phyloP scores from a whole-genome alignment of 2,797 vertebrate genomes.

The Ataeniobius toweri region DNA sequence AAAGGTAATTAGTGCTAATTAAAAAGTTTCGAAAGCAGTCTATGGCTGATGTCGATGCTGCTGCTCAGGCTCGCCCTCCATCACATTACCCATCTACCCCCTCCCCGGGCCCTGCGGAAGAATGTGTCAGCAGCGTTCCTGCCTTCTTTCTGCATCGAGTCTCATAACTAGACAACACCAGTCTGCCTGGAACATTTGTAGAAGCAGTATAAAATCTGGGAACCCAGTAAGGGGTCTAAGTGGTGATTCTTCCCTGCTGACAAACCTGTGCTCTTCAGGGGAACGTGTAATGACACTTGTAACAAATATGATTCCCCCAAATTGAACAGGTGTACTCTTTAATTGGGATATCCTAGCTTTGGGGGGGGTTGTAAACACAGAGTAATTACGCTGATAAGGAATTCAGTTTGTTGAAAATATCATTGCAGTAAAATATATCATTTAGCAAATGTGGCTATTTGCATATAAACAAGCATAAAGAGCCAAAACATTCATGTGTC shows the following conservation, averaged over 20 bases:
- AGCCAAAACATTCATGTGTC: slow-evolving; percentile 36
- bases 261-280: slow-evolving; percentile 71
- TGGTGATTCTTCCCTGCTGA: slow-evolving; percentile 57
- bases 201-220: slow-evolving; percentile 58
- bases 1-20: slow-evolving; percentile 99
- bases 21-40: slow-evolving; percentile 99
- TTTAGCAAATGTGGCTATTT: slow-evolving; percentile 53
- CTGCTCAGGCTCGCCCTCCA: slow-evolving; percentile 64
- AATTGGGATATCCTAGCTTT: slow-evolving; percentile 69
- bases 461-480: slow-evolving; percentile 62
- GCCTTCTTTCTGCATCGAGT: slow-evolving; percentile 77
- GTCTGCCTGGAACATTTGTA: slow-evolving; percentile 43
- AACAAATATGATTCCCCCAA: slow-evolving; percentile 65
- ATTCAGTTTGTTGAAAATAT: slow-evolving; percentile 67
- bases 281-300: slow-evolving; percentile 66
- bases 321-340: slow-evolving; percentile 72
- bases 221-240: slow-evolving; percentile 73
- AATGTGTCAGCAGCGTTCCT: slow-evolving; percentile 85
- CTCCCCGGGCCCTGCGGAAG: slow-evolving; percentile 82
- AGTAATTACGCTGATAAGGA: slow-evolving; percentile 73
- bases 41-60: slow-evolving; percentile 67
- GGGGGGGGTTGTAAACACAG: slow-evolving; percentile 61
- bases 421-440: slow-evolving; percentile 54
- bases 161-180: slow-evolving; percentile 51
- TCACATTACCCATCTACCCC: slow-evolving; percentile 89